phyloP scores from a whole-genome alignment of 2,797 vertebrate species.

The Lacerta agilis region DNA sequence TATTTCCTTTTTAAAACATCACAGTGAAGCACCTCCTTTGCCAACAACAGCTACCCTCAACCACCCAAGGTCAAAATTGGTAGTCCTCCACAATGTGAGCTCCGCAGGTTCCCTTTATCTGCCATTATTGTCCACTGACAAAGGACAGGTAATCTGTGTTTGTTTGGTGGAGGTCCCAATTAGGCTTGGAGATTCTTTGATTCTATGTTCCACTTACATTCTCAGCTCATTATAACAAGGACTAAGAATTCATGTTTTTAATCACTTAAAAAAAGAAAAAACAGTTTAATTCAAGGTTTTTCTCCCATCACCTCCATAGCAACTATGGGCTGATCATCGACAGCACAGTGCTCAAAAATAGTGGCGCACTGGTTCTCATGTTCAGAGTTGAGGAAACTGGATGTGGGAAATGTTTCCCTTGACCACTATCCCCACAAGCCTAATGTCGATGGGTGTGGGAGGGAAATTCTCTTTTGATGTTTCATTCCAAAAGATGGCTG shows the following conservation, averaged over 20 bases:
- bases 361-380: not conserved
- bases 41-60: not conserved
- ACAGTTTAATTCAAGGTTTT: not conserved
- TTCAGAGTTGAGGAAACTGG: not conserved
- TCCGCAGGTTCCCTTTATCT: not conserved
- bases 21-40: not conserved
- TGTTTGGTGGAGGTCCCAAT: not conserved
- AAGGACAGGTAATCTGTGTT: not conserved
- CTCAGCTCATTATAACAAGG: not conserved
- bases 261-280: too few relatives aligned
- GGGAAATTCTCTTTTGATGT: not conserved
- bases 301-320: not conserved
- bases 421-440: not conserved
- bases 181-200: not conserved
- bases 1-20: not conserved
- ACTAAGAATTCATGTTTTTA: not conserved
- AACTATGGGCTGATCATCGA: not conserved
- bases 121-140: not conserved
- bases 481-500: not conserved
- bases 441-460: not conserved
- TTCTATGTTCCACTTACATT: not conserved
- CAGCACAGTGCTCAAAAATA: too few relatives aligned
- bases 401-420: not conserved
- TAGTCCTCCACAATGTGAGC: not conserved
- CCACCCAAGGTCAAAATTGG: not conserved